Evolutionary conservation across 2,113 vertebrate species (phyloP).

Genomic region (Lophura nycthemera): DNA sequence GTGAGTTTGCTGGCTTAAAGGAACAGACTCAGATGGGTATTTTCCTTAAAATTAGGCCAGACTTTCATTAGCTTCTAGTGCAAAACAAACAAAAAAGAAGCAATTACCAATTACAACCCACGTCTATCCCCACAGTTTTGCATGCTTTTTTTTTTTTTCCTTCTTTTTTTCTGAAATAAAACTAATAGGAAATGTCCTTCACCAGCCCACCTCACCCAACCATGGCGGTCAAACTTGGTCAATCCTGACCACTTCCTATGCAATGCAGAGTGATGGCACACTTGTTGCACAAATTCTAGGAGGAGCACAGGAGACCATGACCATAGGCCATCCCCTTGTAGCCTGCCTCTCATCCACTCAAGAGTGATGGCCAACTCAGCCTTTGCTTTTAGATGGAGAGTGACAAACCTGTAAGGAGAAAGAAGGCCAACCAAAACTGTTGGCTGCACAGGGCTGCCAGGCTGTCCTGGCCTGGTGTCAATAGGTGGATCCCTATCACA

Average conservation of each 20-base stretch:
- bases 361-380: background rate
- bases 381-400: background rate
- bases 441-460: background rate
- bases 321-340: fast-evolving
- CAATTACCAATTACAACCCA: background rate
- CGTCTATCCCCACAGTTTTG: background rate
- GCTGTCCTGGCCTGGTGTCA: background rate
- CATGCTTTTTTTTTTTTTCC: fast-evolving
- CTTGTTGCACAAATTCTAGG: fast-evolving
- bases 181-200: background rate
- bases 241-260: fast-evolving
- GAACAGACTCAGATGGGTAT: background rate
- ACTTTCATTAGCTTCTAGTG: background rate
- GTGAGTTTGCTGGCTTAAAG: background rate
- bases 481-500: background rate
- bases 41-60: background rate
- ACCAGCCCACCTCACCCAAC: background rate
- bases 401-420: background rate
- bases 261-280: background rate
- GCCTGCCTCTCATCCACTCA: background rate
- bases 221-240: fast-evolving
- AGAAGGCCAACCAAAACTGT: background rate
- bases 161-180: background rate
- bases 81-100: background rate
- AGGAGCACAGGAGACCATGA: background rate